Evolutionary conservation across 2,113 vertebrate species (phyloP).

Genomic region (Rhodinocichla rosea): DNA sequence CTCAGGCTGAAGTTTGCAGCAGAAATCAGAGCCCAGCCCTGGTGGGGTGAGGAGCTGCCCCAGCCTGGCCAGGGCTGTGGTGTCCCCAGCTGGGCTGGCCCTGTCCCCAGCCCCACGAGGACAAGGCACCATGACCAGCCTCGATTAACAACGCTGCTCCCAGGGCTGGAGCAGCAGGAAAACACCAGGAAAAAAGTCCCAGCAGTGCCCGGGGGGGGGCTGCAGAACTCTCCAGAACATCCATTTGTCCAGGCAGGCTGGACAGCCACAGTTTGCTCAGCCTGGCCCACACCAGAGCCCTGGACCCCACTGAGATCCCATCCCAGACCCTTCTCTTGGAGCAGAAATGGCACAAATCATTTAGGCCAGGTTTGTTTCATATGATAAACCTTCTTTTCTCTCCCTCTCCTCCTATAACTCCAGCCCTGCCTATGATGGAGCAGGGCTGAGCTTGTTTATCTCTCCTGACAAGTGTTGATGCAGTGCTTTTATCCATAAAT

Average conservation of each 20-base stretch:
- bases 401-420: not conserved
- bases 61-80: not conserved
- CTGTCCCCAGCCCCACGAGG: not conserved
- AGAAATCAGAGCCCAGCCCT: not conserved
- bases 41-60: not conserved
- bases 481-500: not conserved
- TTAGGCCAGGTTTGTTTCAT: not conserved
- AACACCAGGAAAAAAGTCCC: not conserved
- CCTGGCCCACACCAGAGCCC: not conserved
- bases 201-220: not conserved
- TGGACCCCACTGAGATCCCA: fast-evolving
- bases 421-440: not conserved
- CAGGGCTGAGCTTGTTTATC: not conserved
- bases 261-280: not conserved
- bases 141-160: not conserved
- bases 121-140: not conserved
- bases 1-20: not conserved
- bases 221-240: not conserved
- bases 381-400: not conserved
- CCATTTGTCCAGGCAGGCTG: not conserved
- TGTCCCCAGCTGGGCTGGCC: not conserved
- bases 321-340: not conserved
- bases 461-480: not conserved
- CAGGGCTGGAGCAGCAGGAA: not conserved
- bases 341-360: not conserved